Percentiles rank a stretch among this genome's conserved stretches.
These are phyloP conservation scores for Macrosoma leucophasiata DNA, from an alignment of 2,888 invertebrate genomes.

Conservation along the genomic window DNA sequence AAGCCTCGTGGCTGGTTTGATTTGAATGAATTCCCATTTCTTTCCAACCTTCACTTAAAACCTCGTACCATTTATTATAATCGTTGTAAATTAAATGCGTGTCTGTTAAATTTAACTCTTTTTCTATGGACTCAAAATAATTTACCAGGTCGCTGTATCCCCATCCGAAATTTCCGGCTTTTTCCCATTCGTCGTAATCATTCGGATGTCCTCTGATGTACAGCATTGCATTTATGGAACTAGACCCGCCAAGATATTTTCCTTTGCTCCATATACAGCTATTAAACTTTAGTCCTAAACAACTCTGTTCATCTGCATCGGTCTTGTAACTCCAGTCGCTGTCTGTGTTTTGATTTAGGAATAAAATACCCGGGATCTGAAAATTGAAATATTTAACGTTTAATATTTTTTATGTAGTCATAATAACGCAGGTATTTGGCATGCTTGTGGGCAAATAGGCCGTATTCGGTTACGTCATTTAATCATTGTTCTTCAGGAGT, in stretches of 20 bases:
- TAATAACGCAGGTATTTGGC: too few species aligned
- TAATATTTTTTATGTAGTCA: too few species aligned
- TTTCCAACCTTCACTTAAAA: constrained; percentile 44
- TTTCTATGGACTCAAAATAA: constrained; percentile 62
- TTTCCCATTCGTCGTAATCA: constrained; percentile 75
- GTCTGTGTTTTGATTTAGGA: constrained; percentile 39
- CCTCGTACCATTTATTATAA: constrained; percentile 32
- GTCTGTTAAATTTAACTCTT: constrained; percentile 27
- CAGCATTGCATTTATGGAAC: constrained; percentile 77
- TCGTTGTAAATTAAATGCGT: constrained; percentile 10
- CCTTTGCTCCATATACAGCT: constrained; percentile 78
- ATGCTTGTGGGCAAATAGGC: too few species aligned
- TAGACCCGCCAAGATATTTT: constrained; percentile 78
- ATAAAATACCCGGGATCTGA: constrained; percentile 48
- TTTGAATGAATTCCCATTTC: too few species aligned
- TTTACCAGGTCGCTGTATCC: constrained; percentile 60
- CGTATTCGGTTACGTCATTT: too few species aligned
- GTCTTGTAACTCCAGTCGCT: constrained; percentile 75
- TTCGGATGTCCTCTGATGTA: constrained; percentile 73
- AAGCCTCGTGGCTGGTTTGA: constrained; percentile 35
- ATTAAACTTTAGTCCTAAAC: constrained; percentile 47
- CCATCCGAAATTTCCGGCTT: constrained; percentile 71
- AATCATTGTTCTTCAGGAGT: too few species aligned
- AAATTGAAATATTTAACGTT: constrained; percentile 24
- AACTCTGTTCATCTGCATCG: constrained; percentile 43